Base-by-base conservation (phyloP, 2,113 vertebrate genomes). In the Fregetta grallaria region DNA sequence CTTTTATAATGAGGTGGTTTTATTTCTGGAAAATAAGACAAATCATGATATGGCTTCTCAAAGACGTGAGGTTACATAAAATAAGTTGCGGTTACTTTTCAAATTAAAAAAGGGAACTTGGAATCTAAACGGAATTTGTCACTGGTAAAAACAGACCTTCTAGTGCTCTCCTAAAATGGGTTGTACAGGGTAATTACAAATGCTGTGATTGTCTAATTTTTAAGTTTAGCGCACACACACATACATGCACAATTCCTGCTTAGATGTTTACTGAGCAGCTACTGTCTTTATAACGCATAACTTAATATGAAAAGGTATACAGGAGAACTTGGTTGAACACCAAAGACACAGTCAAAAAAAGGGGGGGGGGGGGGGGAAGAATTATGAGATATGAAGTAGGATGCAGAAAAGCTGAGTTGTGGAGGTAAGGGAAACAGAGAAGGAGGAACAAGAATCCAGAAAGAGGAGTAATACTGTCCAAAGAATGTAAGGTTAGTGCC, bases 21-120 rank as follows among this genome's bases (percentile, higher is more conserved):
- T 73, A 36, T 71, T 94, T 92, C 63, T 78, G 52, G 38, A 86
- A 95, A 86, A 74, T 86, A 20, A 56, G 42, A 38, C 7, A 74
- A 81, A 61, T 63, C 10, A 11, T 40, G 5, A 34, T 58, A 77
- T 11, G 18, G 9, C 11, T 86, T 74, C 38, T 67, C 23, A 58
- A 77, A 80, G 63, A 29, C 55, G 55, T 18, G 13, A 65, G 6
- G 9, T 73, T 59, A 78, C 61, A 62, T 50, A 76, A 76, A 84
- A 80, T 56, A 66, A 56, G 7, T 59, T 78, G 18, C 8, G 53
- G 4, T n/a, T 80, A 71, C 10, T 74, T 87, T 88, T 50, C 56
- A 86, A 90, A 75, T 63, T 15, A 71, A 40, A 76, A 59, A 61
- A 49, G 40, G 38, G 23, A 72, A 45, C 19, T 32, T 58, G 30